Evolutionary conservation across 1,140 invertebrate species (phyloP).

Genomic region (Trichogramma pretiosum): DNA sequence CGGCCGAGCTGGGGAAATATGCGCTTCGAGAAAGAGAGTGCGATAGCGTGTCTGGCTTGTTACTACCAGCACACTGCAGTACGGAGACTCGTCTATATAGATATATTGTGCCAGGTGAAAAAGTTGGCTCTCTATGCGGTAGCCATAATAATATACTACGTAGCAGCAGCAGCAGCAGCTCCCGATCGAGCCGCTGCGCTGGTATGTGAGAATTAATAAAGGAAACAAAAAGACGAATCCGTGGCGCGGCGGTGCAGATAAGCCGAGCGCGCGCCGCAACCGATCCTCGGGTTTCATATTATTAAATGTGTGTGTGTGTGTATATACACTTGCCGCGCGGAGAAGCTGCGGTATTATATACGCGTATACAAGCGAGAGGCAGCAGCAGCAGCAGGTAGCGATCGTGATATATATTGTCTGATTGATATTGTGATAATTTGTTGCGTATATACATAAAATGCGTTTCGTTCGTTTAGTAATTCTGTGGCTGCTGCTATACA

Average conservation of each 20-base stretch:
- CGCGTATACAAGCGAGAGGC: too few relatives aligned
- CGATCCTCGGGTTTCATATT: too few relatives aligned
- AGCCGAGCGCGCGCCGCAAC: background rate
- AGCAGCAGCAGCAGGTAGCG: background rate
- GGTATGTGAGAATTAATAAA: background rate
- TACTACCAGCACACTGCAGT: slow-evolving; percentile 1
- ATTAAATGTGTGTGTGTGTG: too few relatives aligned
- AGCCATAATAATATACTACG: background rate
- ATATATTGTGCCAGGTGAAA: too few relatives aligned
- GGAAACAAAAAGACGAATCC: too few relatives aligned
- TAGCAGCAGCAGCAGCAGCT: background rate
- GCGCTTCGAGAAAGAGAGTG: too few relatives aligned
- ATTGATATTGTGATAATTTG: too few relatives aligned
- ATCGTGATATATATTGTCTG: too few relatives aligned
- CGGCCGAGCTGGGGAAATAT: background rate
- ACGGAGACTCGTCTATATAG: background rate
- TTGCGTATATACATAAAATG: too few relatives aligned
- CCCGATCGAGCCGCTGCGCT: background rate
- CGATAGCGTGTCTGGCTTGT: slow-evolving; percentile 19
- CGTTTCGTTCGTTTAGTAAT: too few relatives aligned
- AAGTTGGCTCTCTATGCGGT: background rate
- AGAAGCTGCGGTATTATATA: too few relatives aligned
- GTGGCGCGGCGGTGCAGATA: background rate
- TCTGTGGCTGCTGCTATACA: too few relatives aligned
- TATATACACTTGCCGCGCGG: background rate